Evolutionary conservation across 2,888 invertebrate species (phyloP).

Genomic region (Molorchus minor): DNA sequence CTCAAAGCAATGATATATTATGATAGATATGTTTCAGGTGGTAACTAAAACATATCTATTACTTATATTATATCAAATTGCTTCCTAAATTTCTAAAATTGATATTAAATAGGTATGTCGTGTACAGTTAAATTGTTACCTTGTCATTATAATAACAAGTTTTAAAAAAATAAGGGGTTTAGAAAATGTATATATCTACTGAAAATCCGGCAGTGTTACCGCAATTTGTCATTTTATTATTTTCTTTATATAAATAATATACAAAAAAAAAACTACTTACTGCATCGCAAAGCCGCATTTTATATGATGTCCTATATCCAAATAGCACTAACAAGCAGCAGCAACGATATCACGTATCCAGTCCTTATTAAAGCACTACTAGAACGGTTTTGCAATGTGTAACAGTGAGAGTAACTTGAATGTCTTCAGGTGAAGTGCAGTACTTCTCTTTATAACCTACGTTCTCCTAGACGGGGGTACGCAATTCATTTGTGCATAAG

Average conservation of each 20-base stretch:
- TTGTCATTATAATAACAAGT: too few relatives aligned
- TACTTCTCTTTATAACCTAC: constrained; percentile 45
- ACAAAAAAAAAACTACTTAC: constrained; percentile 9
- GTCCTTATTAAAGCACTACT: constrained; percentile 23
- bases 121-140: too few relatives aligned
- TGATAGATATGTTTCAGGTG: too few relatives aligned
- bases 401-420: constrained; percentile 45
- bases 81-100: too few relatives aligned
- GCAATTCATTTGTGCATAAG: constrained; percentile 22
- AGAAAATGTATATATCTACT: too few relatives aligned
- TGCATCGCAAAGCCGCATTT: constrained; percentile 22
- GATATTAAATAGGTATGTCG: too few relatives aligned
- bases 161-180: too few relatives aligned
- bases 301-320: constrained; percentile 17
- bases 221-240: too few relatives aligned
- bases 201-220: too few relatives aligned
- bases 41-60: too few relatives aligned
- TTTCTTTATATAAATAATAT: background rate
- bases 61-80: too few relatives aligned
- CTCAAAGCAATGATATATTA: too few relatives aligned
- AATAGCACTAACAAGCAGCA: constrained; percentile 23
- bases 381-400: constrained; percentile 31
- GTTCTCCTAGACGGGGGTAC: constrained; percentile 27
- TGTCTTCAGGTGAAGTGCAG: constrained; percentile 40
- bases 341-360: constrained; percentile 22